These are phyloP conservation scores for Phasia obesa DNA, from an alignment of 2,888 invertebrate genomes.

Conservation along the genomic window DNA sequence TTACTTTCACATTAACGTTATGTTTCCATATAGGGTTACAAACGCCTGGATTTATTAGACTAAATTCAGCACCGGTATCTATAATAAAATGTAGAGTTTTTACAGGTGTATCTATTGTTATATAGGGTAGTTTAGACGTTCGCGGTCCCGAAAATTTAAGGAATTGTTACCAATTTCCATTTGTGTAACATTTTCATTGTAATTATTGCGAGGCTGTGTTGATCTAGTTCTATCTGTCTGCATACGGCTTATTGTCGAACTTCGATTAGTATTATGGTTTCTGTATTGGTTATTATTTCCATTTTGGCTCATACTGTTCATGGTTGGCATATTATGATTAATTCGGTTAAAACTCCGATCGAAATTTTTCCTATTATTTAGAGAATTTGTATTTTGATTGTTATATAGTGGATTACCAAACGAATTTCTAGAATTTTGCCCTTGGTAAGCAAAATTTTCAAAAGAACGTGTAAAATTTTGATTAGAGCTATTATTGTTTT, in stretches of 20 bases:
- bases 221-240: constrained; percentile 5
- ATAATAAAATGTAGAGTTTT: neutral
- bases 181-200: neutral
- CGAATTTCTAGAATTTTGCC: neutral
- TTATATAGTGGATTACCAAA: neutral
- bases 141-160: neutral
- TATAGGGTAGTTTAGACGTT: constrained; percentile 1
- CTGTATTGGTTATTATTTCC: too few species aligned
- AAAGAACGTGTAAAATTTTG: neutral
- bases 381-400: neutral
- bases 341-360: neutral
- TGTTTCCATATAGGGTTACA: constrained; percentile 1
- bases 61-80: constrained; percentile 12
- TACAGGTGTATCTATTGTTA: constrained; percentile 6
- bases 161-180: constrained; percentile 18
- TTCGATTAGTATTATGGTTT: neutral
- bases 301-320: neutral
- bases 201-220: neutral
- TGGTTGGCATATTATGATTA: neutral
- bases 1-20: constrained; percentile 1
- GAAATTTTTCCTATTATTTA: too few species aligned
- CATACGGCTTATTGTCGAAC: neutral
- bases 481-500: neutral
- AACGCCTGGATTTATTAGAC: neutral
- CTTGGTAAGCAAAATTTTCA: neutral